A percentile compares a stretch with the other conserved stretches of the same genome.
Evolutionary conservation across 2,888 invertebrate species (phyloP).

Genomic region (Tholera decimalis): DNA sequence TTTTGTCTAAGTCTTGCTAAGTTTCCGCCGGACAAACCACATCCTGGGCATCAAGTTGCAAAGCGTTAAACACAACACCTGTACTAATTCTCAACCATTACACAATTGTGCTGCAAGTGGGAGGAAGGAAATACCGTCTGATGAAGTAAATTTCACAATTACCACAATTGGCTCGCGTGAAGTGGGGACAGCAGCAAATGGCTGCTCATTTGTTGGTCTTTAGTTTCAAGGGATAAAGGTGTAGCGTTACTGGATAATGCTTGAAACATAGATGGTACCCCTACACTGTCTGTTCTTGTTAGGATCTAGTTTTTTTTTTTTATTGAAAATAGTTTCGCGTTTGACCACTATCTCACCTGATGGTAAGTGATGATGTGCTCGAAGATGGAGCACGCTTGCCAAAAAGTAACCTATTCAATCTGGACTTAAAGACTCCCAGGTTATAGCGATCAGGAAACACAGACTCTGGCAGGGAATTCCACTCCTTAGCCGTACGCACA

Average conservation of each 20-base stretch:
- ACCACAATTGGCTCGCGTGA: constrained; percentile 67
- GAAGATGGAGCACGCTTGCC: too few species aligned
- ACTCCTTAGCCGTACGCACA: too few species aligned
- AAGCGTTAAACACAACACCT: constrained; percentile 66
- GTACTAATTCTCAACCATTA: constrained; percentile 54
- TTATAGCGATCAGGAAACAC: too few species aligned
- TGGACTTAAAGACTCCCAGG: too few species aligned
- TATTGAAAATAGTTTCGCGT: too few species aligned
- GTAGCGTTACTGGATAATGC: neutral
- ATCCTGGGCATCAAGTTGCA: constrained; percentile 58
- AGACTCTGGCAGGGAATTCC: too few species aligned
- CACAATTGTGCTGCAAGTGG: constrained; percentile 70
- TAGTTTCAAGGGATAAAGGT: constrained; percentile 41
- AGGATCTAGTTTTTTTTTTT: too few species aligned
- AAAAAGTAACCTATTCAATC: too few species aligned
- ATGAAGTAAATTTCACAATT: constrained; percentile 83
- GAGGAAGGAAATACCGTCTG: constrained; percentile 83
- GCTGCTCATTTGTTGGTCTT: constrained; percentile 43
- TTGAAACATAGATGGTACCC: neutral
- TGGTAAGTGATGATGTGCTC: too few species aligned
- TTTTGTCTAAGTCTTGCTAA: neutral
- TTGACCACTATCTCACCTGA: too few species aligned
- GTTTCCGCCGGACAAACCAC: constrained; percentile 23
- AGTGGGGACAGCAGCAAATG: constrained; percentile 38
- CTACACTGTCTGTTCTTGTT: neutral